Conservation (phyloP, 1,140 invertebrate species). For the Tetragnatha versicolor region DNA sequence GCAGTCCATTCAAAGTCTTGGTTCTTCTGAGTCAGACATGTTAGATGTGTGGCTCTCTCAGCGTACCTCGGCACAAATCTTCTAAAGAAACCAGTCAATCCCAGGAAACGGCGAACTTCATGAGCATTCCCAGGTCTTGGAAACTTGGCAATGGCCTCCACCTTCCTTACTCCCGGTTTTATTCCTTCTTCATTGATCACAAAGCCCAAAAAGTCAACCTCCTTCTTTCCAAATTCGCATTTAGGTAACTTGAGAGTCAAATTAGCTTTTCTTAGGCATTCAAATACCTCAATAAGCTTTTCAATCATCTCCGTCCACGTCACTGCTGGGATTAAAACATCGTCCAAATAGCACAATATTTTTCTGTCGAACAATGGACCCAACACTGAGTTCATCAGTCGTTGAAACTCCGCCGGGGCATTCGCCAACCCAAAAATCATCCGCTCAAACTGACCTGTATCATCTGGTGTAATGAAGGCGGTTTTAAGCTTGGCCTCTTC, state of each 20-base stretch:
- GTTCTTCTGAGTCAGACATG: neutral
- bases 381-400: conserved; percentile 57
- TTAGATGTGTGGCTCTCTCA: neutral
- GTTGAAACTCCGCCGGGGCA: conserved; percentile 59
- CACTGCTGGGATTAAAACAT: conserved; percentile 57
- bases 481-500: conserved; percentile 64
- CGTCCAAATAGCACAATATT: conserved; percentile 59
- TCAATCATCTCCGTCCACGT: conserved; percentile 57
- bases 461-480: conserved; percentile 63
- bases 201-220: conserved; percentile 53
- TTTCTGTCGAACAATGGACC: conserved; percentile 47
- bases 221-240: conserved; percentile 46
- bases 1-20: neutral
- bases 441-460: conserved; percentile 62
- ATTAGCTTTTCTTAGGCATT: conserved; percentile 36
- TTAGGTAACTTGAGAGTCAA: conserved; percentile 55
- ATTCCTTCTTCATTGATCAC: conserved; percentile 50
- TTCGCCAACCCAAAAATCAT: conserved; percentile 57
- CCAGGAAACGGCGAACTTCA: conserved; percentile 52
- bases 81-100: conserved; percentile 50
- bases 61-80: conserved; percentile 3
- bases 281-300: conserved; percentile 58
- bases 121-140: conserved; percentile 34
- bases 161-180: conserved; percentile 28
- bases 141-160: conserved; percentile 43